Evolutionary conservation across 2,113 vertebrate genomes (phyloP).

Genomic region (Cynocephalus volans): DNA sequence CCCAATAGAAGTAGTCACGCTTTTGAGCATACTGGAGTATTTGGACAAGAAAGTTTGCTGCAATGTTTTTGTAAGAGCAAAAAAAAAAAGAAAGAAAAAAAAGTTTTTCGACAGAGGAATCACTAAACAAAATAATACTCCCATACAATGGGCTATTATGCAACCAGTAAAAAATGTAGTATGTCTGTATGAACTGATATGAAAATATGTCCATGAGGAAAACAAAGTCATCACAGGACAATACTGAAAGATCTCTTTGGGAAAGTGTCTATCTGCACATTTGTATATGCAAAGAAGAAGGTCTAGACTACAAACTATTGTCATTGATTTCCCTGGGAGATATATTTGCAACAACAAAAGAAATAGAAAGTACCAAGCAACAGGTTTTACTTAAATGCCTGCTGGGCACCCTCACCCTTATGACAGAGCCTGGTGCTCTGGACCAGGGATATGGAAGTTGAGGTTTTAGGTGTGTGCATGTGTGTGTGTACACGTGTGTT

Average conservation of each 20-base stretch:
- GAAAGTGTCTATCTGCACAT: rapidly evolving
- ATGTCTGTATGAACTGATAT: rapidly evolving
- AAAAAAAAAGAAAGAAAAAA: neutral
- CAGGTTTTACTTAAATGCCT: neutral
- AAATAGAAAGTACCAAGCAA: neutral
- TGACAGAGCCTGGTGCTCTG: rapidly evolving
- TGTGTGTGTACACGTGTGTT: rapidly evolving
- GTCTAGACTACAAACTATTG: rapidly evolving
- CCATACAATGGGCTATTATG: neutral
- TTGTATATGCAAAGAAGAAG: neutral
- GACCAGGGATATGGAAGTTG: neutral
- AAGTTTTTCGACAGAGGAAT: neutral
- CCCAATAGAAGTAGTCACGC: too few relatives aligned
- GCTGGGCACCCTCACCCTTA: rapidly evolving
- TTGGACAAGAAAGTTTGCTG: neutral
- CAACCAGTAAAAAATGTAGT: neutral
- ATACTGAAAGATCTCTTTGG: neutral
- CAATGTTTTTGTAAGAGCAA: neutral
- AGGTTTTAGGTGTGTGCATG: rapidly evolving
- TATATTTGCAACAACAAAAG: neutral
- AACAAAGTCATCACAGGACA: rapidly evolving
- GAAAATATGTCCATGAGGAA: neutral
- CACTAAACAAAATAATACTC: neutral
- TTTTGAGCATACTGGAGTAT: rapidly evolving
- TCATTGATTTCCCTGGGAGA: neutral